These are phyloP conservation scores for Coptodon bakossiorum DNA, from an alignment of 2,113 vertebrate genomes.

Conservation along the genomic window DNA sequence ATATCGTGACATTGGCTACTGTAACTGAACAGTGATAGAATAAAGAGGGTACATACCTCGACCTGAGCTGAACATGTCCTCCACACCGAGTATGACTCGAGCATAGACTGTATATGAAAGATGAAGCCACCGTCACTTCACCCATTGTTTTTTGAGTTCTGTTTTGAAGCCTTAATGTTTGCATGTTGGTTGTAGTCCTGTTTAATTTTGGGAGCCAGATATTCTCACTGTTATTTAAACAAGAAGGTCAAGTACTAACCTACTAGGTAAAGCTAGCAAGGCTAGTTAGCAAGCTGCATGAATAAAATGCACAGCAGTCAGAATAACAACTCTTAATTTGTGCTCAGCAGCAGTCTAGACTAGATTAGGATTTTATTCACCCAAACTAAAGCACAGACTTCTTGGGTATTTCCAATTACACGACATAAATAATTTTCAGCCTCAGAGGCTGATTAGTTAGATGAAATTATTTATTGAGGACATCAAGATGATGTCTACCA, in stretches of 20 bases:
- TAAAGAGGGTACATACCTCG: background rate
- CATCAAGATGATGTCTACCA: background rate
- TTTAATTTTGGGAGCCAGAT: rapidly evolving
- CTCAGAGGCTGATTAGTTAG: background rate
- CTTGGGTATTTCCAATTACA: background rate
- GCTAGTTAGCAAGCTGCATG: background rate
- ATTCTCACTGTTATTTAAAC: background rate
- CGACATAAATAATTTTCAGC: rapidly evolving
- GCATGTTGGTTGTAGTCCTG: background rate
- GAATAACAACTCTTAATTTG: rapidly evolving
- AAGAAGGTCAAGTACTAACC: background rate
- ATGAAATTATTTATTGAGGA: rapidly evolving
- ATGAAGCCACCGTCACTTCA: background rate
- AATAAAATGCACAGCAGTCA: background rate
- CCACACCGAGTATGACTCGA: rapidly evolving
- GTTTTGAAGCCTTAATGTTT: background rate
- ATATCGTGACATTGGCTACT: background rate
- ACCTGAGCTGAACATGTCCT: rapidly evolving
- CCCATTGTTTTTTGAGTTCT: background rate
- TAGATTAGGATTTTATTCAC: background rate
- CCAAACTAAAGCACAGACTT: background rate
- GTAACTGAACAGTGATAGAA: background rate
- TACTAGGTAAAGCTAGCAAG: background rate
- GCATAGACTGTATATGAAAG: background rate
- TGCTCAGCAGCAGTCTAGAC: background rate